These are phyloP conservation scores for Psittacula derbiana DNA, from an alignment of 2,797 vertebrate genomes.

Conservation along the genomic window DNA sequence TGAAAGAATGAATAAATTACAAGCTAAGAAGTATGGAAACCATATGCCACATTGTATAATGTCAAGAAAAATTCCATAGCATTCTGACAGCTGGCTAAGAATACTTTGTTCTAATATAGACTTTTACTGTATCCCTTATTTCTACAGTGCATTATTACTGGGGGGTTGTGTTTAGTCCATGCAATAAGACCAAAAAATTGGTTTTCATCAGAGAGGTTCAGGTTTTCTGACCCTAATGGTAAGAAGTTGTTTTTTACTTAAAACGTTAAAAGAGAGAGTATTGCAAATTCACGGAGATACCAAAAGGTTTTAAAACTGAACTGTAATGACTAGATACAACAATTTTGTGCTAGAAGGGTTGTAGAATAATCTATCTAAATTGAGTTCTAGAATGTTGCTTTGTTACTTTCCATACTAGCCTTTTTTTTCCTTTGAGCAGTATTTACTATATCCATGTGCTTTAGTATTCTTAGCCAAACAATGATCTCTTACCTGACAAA, in stretches of 20 bases:
- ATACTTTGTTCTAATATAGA: neutral
- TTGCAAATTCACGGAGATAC: neutral
- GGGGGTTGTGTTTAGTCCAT: neutral
- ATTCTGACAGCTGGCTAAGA: neutral
- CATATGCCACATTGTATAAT: neutral
- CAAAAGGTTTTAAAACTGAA: neutral
- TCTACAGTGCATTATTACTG: neutral
- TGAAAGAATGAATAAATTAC: neutral
- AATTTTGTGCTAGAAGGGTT: neutral
- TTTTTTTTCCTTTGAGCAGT: neutral
- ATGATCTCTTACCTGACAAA: neutral
- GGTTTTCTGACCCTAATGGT: neutral
- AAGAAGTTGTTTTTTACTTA: neutral
- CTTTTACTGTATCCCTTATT: constrained; percentile 10
- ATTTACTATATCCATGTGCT: neutral
- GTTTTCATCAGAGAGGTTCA: neutral
- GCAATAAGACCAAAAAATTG: neutral
- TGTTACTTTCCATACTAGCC: neutral
- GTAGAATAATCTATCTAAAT: neutral
- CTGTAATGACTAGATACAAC: neutral
- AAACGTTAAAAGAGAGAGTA: neutral
- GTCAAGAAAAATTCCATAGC: neutral
- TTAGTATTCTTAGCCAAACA: neutral
- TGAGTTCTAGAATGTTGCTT: neutral
- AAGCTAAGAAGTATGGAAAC: constrained; percentile 1